Base-by-base conservation (phyloP, 1,140 invertebrate genomes). In the Oedothorax gibbosus region DNA sequence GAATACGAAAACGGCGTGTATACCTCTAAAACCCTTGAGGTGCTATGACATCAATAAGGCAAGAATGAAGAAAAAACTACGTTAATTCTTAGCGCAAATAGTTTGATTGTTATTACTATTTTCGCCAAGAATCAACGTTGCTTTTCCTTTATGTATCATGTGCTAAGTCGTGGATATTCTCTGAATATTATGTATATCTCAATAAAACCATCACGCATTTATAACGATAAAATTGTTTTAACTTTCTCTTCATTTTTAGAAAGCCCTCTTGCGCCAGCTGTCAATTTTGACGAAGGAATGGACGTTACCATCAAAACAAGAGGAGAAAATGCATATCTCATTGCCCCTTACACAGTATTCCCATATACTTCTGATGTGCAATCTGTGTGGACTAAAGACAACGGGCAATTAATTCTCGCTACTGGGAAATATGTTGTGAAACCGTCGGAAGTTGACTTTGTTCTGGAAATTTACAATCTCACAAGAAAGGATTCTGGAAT, bases 221-320 rank as follows among this genome's bases (percentile, higher is more conserved):
- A 2, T 35, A 35, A 2, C 35, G 5, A 35, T 35, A 35, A 35
- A 35, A 35, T 35, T n/a, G 5, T 35, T 35, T 35, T 35, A 81
- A 2, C 12, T 12, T 21, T 62, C 12, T 51, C 65, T 8, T 51
- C 81, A 62, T 51, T 87, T 81, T 53, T 15, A 83, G 86, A 87
- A 80, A 72, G 78, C 73, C 64, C 76, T n/a, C 57, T 79, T 50
- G 20, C 20, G 49, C 56, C 84, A 21, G 62, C 57, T 18, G 57
- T 88, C 9, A 87, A 87, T 68, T 85, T 87, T 73, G 85, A 84
- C 8, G 69, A 21, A 21, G 85, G 84, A 60, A 11, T 87, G 9
- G 60, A 86, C 18, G 53, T 11, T 35, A 65, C 75, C 7, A 21
- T 75, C 15, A 65, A 65, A 35, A 54, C 5, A 15, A 35, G 12